Evolutionary conservation across 2,113 vertebrate species (phyloP).

Genomic region (Otolemur garnettii): DNA sequence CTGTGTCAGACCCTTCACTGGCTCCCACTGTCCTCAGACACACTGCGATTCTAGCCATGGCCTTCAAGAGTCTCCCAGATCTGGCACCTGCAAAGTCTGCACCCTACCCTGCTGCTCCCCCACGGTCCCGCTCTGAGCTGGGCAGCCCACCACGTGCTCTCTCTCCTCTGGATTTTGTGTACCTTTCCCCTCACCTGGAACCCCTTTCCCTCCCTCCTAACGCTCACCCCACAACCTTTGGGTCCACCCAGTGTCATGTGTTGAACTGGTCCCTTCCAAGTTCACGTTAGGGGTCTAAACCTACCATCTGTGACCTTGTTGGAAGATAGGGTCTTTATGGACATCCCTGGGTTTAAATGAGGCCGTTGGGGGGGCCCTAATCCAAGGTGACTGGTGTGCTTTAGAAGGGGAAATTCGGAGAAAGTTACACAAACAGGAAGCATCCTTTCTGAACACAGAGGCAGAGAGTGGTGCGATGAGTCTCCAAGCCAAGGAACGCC

Average conservation of each 20-base stretch:
- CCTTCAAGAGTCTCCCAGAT: background rate
- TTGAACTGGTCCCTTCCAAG: background rate
- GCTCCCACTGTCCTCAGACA: background rate
- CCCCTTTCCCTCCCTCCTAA: background rate
- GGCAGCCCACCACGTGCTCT: background rate
- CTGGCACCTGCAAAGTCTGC: background rate
- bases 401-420: background rate
- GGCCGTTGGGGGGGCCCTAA: background rate
- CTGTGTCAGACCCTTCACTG: background rate
- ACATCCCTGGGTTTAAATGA: background rate
- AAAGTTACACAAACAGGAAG: background rate
- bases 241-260: background rate
- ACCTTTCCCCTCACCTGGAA: background rate
- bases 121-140: too few species aligned
- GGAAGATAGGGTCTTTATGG: background rate
- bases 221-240: background rate
- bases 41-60: background rate
- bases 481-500: background rate
- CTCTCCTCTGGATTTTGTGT: background rate
- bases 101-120: accelerated
- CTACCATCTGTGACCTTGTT: background rate
- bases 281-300: background rate
- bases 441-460: background rate
- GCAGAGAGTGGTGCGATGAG: background rate
- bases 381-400: background rate